Percentiles rank a stretch among this genome's conserved stretches.
Conservation (phyloP, 2,888 invertebrate species). For the Leptopilina myrica region DNA sequence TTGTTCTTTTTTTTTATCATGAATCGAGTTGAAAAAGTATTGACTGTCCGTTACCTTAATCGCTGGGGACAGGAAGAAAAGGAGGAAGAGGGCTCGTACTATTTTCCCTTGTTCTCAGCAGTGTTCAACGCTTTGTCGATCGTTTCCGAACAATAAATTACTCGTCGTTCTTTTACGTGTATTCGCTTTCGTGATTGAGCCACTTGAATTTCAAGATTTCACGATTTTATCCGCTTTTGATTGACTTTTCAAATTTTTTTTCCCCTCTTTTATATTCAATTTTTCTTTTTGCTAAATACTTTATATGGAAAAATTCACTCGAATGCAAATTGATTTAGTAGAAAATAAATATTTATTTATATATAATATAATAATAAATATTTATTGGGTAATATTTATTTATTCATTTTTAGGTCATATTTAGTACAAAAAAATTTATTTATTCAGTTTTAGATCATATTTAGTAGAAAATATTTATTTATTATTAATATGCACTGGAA, state of each 20-base stretch:
- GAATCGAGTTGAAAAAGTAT: conserved; percentile 7
- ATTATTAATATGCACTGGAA: too few relatives aligned
- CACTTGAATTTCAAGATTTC: conserved; percentile 14
- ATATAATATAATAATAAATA: too few relatives aligned
- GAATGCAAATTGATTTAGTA: too few relatives aligned
- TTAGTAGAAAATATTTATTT: too few relatives aligned
- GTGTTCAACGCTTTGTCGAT: conserved; percentile 14
- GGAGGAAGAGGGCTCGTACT: neutral
- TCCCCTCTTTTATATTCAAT: neutral
- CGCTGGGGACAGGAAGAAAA: conserved; percentile 4
- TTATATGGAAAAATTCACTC: too few relatives aligned
- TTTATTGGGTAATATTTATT: too few relatives aligned
- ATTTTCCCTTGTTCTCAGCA: conserved; percentile 16
- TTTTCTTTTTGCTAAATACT: neutral
- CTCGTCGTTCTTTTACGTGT: conserved; percentile 1
- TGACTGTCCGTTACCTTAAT: conserved; percentile 24
- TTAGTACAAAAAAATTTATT: too few relatives aligned
- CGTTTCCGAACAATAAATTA: conserved; percentile 2
- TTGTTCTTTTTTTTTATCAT: neutral
- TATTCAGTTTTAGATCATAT: too few relatives aligned
- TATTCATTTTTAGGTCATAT: too few relatives aligned
- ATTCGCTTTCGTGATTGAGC: neutral
- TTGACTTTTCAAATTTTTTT: neutral
- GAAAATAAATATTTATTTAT: too few relatives aligned
- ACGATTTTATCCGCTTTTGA: neutral